phyloP scores from a whole-genome alignment of 1,140 invertebrate genomes.

The Zaprionus vittiger region DNA sequence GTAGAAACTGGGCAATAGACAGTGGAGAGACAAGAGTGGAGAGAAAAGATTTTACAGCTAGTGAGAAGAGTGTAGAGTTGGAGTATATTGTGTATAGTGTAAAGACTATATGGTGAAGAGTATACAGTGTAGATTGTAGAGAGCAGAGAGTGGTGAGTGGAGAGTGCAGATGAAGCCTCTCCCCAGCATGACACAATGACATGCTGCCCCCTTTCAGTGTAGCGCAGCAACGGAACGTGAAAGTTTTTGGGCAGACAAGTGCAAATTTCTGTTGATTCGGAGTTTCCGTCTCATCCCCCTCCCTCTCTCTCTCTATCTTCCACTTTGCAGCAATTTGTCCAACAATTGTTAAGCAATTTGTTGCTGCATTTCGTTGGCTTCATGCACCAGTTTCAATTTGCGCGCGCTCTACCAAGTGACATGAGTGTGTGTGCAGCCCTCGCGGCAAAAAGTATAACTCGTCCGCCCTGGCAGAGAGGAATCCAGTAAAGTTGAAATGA shows the following conservation, averaged over 20 bases:
- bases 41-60: too few relatives aligned
- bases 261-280: slow-evolving; percentile 77
- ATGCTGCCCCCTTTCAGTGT: neutral
- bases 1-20: too few relatives aligned
- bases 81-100: too few relatives aligned
- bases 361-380: slow-evolving; percentile 38
- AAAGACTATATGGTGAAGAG: too few relatives aligned
- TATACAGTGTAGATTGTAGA: too few relatives aligned
- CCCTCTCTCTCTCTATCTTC: neutral
- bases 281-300: slow-evolving; percentile 49
- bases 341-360: slow-evolving; percentile 46
- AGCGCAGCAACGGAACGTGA: slow-evolving; percentile 32
- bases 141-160: too few relatives aligned
- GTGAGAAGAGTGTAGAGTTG: too few relatives aligned
- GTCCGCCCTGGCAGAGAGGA: slow-evolving; percentile 40
- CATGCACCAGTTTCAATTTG: slow-evolving; percentile 38
- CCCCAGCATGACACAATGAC: neutral
- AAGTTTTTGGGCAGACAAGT: slow-evolving; percentile 71
- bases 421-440: slow-evolving; percentile 14
- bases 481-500: slow-evolving; percentile 43
- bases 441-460: slow-evolving; percentile 9
- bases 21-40: too few relatives aligned
- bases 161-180: too few relatives aligned
- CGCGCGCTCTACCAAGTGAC: slow-evolving; percentile 32
- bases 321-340: slow-evolving; percentile 53